Percentiles rank a stretch among this genome's conserved stretches.
Evolutionary conservation across 2,888 invertebrate species (phyloP).

Genomic region (Trichogramma dendrolimi): DNA sequence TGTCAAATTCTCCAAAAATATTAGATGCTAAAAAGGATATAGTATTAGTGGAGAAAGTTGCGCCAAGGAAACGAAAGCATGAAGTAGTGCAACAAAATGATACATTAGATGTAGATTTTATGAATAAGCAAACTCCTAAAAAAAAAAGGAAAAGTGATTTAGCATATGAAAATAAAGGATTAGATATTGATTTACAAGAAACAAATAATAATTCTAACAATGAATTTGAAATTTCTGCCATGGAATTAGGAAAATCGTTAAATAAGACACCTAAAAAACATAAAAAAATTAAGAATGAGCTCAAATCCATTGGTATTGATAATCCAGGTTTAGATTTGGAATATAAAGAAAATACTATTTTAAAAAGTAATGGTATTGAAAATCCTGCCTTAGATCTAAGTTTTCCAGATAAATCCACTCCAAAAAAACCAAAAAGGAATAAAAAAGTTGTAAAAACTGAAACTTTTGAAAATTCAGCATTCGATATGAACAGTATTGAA

Average conservation of each 20-base stretch:
- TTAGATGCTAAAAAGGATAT: slow-evolving; percentile 13
- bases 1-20: slow-evolving; percentile 18
- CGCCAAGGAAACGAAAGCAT: slow-evolving; percentile 35
- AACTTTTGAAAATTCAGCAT: slow-evolving; percentile 30
- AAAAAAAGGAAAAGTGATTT: slow-evolving; percentile 13
- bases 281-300: slow-evolving; percentile 4
- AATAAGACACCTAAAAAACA: background rate
- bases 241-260: background rate
- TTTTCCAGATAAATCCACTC: slow-evolving; percentile 9
- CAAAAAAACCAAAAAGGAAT: slow-evolving; percentile 15
- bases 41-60: slow-evolving; percentile 20
- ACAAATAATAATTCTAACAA: background rate
- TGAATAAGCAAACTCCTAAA: slow-evolving; percentile 6
- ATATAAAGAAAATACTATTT: background rate
- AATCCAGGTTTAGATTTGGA: slow-evolving; percentile 28
- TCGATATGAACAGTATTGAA: slow-evolving; percentile 33
- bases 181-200: background rate
- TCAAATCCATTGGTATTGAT: background rate
- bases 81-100: slow-evolving; percentile 15
- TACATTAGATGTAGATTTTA: slow-evolving; percentile 17
- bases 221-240: background rate
- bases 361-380: background rate
- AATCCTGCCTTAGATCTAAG: slow-evolving; percentile 28
- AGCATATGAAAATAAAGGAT: slow-evolving; percentile 4
- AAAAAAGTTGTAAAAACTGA: slow-evolving; percentile 21